phyloP scores from a whole-genome alignment of 2,888 invertebrate species.

The Phaonia tiefii region DNA sequence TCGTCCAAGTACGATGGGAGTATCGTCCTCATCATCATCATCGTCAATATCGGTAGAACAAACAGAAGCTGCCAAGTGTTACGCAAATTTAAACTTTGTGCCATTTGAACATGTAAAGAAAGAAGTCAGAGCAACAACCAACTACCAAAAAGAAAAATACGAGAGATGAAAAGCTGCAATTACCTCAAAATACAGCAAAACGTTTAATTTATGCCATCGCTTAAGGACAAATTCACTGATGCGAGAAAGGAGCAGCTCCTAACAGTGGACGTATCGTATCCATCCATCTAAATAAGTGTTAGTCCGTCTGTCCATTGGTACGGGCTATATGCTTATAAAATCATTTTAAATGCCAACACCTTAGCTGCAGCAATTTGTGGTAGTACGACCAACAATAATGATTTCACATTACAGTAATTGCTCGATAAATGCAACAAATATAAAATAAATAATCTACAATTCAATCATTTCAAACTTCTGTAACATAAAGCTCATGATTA shows the following conservation, averaged over 20 bases:
- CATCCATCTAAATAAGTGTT: not conserved
- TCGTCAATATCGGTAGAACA: slow-evolving; percentile 60
- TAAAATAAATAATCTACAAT: too few relatives aligned
- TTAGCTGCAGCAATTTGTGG: slow-evolving; percentile 46
- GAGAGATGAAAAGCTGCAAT: slow-evolving; percentile 60
- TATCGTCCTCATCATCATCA: not conserved
- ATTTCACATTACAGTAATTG: not conserved
- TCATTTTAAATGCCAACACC: slow-evolving; percentile 66
- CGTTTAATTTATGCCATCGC: slow-evolving; percentile 67
- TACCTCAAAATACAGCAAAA: slow-evolving; percentile 54
- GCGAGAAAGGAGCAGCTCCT: slow-evolving; percentile 10
- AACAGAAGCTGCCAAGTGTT: slow-evolving; percentile 67
- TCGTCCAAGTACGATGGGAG: not conserved
- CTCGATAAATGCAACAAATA: too few relatives aligned
- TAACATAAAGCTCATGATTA: too few relatives aligned
- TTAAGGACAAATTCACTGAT: slow-evolving; percentile 29
- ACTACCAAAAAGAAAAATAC: slow-evolving; percentile 34
- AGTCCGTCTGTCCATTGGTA: too few relatives aligned
- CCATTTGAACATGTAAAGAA: slow-evolving; percentile 57
- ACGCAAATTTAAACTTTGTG: slow-evolving; percentile 67
- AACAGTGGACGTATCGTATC: slow-evolving; percentile 53
- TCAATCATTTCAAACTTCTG: too few relatives aligned
- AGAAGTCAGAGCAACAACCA: not conserved
- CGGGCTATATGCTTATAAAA: slow-evolving; percentile 53
- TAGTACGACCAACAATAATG: not conserved